phyloP scores from a whole-genome alignment of 2,113 vertebrate species.

The Polypterus senegalus region DNA sequence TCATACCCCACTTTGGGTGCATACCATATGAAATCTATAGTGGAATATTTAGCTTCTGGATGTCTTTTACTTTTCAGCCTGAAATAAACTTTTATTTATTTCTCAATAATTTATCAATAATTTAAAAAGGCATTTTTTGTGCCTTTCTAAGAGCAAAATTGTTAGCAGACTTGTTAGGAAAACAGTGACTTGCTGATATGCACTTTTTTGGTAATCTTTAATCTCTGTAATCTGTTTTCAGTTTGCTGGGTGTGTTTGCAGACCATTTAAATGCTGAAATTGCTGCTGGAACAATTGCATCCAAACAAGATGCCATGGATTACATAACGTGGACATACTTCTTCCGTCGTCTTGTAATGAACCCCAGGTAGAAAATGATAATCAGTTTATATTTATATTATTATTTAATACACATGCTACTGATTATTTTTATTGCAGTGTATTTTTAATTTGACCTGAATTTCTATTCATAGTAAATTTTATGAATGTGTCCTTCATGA shows the following conservation, averaged over 20 bases:
- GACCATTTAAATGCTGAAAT: constrained; percentile 95
- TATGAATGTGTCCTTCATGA: too few relatives aligned
- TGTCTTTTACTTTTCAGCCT: too few relatives aligned
- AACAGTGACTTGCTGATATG: constrained; percentile 18
- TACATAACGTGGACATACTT: constrained; percentile 98
- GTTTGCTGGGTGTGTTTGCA: constrained; percentile 78
- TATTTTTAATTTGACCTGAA: too few relatives aligned
- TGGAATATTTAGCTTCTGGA: too few relatives aligned
- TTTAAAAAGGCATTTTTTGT: background rate
- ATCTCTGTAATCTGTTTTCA: constrained; percentile 28
- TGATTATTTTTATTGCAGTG: too few relatives aligned
- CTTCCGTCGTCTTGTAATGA: constrained; percentile 93
- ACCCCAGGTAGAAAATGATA: constrained; percentile 68
- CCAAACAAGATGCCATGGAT: constrained; percentile 96
- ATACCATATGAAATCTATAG: too few relatives aligned
- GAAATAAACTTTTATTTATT: too few relatives aligned
- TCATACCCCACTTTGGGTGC: background rate
- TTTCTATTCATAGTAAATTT: too few relatives aligned
- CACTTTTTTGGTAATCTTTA: constrained; percentile 21
- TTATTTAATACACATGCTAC: too few relatives aligned
- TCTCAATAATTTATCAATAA: too few relatives aligned
- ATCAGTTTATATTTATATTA: too few relatives aligned
- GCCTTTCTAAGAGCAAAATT: background rate
- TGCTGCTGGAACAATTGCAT: constrained; percentile 81
- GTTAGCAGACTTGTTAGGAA: constrained; percentile 10